A percentile compares a stretch with the other conserved stretches of the same genome.
These are phyloP conservation scores for Gavia stellata DNA, from an alignment of 2,113 vertebrate genomes.

Conservation along the genomic window DNA sequence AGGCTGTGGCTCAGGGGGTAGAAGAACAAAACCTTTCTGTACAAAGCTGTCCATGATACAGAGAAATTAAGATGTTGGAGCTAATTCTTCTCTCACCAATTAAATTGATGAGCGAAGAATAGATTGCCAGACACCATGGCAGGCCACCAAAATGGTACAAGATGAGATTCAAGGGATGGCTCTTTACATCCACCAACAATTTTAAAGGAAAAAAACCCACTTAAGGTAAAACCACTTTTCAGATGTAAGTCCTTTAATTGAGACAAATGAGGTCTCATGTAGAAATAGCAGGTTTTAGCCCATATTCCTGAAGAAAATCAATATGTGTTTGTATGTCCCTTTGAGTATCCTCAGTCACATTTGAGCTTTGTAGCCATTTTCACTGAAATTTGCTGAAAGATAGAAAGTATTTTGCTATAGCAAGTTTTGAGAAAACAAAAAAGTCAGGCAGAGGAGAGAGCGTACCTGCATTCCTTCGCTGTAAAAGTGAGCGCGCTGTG, in stretches of 20 bases:
- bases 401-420: not conserved
- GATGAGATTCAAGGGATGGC: not conserved
- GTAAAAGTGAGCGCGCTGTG: fast-evolving
- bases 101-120: not conserved
- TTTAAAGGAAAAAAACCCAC: not conserved
- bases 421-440: not conserved
- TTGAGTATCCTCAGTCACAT: not conserved
- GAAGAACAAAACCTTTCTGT: not conserved
- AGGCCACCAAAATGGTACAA: not conserved
- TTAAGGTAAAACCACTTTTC: not conserved
- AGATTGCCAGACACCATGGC: not conserved
- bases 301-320: not conserved
- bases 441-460: not conserved
- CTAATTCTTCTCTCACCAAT: not conserved
- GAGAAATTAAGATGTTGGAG: not conserved
- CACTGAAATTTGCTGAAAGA: not conserved
- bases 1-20: not conserved
- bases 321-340: not conserved
- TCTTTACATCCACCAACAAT: not conserved
- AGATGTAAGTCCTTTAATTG: not conserved
- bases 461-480: not conserved
- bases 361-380: not conserved
- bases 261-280: not conserved
- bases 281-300: not conserved
- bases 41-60: not conserved